Percentiles rank a stretch among this genome's conserved stretches.
Evolutionary conservation across 2,888 invertebrate species (phyloP).

Genomic region (Melanophora roralis): DNA sequence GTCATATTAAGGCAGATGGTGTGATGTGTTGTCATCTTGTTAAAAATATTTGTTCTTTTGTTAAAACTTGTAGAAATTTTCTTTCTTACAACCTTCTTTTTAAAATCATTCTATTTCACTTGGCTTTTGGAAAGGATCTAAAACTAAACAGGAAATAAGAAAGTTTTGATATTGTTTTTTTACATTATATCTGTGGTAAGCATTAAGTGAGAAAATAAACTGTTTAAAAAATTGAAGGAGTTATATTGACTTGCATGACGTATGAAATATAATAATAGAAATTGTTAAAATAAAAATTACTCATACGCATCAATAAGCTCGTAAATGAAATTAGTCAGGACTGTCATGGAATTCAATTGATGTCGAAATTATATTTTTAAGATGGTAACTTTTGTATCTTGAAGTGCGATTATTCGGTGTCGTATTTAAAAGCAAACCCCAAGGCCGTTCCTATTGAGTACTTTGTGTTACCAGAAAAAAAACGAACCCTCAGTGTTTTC

Average conservation of each 20-base stretch:
- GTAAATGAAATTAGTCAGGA: not conserved
- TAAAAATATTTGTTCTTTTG: slow-evolving; percentile 56
- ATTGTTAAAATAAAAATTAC: not conserved
- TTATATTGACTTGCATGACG: slow-evolving; percentile 4
- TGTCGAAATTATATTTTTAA: too few species aligned
- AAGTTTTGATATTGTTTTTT: not conserved
- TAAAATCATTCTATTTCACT: not conserved
- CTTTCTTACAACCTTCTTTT: not conserved
- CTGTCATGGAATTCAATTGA: not conserved
- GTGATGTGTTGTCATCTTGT: slow-evolving; percentile 62
- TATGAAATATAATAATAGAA: slow-evolving; percentile 22
- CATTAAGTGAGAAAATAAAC: slow-evolving; percentile 4
- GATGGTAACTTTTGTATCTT: too few species aligned
- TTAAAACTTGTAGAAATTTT: slow-evolving; percentile 31
- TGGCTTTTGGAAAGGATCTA: not conserved
- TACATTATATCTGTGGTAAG: slow-evolving; percentile 25
- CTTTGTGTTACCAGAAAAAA: too few species aligned
- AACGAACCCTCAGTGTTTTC: too few species aligned
- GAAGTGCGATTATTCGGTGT: too few species aligned
- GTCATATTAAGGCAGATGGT: slow-evolving; percentile 61
- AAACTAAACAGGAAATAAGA: slow-evolving; percentile 41
- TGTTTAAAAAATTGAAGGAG: slow-evolving; percentile 32
- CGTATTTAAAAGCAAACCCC: too few species aligned
- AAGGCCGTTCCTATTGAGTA: too few species aligned
- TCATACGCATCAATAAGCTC: slow-evolving; percentile 17